Base-by-base conservation (phyloP, 2,113 vertebrate species). In the Paedocypris sp. region DNA sequence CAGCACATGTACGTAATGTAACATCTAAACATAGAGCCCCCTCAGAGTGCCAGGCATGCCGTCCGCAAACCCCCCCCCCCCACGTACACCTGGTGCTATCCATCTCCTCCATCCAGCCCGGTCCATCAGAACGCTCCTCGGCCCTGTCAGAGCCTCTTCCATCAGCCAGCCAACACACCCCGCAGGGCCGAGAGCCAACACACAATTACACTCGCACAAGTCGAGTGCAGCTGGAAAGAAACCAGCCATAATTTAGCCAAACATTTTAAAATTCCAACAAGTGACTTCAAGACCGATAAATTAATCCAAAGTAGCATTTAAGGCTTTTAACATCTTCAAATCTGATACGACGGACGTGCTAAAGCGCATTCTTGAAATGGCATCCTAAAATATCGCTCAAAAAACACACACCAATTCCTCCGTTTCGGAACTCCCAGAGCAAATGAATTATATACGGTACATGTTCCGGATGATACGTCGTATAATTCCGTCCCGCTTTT, bases 71-170 rank as follows among this genome's bases (percentile, higher is more conserved):
- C 35, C 12, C 19, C 29, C 29, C n/a, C n/a, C n/a, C n/a, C n/a
- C n/a, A n/a, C n/a, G n/a, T n/a, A 76, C 82, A 84, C 82, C 82
- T 84, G 82, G 75, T 35, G 68, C 48, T 3, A 69, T 84, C 83
- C 80, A 83, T 84, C 82, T 71, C 64, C 31, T 58, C 72, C 70
- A 22, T 64, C 74, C 62, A 69, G 29, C 42, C 38, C 35, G 60
- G 20, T 28, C 63, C 45, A 32, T 28, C 33, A 58, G 39, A 16
- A 36, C 36, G 64, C 56, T 48, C 39, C 67, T 51, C 36, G 66
- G 53, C 38, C 63, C 78, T 78, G 78, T 79, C 82, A 80, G 45
- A 76, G 65, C 75, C 72, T 71, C 48, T 64, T 79, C 73, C 74
- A 73, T 83, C 81, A 80, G 72, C 66, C 64, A 56, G 68, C 52